Evolutionary conservation across 92 coral and sea anemone species (phyloP).

Genomic region (Palythoa caribaeorum): DNA sequence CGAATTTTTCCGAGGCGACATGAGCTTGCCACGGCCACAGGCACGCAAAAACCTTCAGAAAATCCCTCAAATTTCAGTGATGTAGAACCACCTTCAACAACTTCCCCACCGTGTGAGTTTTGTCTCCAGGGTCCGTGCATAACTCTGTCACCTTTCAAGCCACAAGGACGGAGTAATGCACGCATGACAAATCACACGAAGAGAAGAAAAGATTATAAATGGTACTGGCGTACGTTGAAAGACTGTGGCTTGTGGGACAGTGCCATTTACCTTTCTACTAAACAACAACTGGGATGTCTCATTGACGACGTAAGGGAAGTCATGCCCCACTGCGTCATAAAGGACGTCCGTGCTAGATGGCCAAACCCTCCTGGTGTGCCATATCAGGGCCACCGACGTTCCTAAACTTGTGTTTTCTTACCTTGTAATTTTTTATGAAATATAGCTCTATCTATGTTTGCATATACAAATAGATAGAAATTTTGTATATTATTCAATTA

Average conservation of each 20-base stretch:
- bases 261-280: neutral
- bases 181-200: conserved; percentile 16
- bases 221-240: conserved; percentile 14
- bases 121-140: neutral
- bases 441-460: neutral
- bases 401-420: neutral
- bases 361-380: conserved; percentile 37
- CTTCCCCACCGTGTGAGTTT: neutral
- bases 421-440: neutral
- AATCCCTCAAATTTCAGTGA: neutral
- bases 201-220: conserved; percentile 11
- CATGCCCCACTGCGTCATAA: conserved; percentile 24
- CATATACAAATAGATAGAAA: too few species aligned
- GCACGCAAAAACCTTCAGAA: neutral
- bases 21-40: neutral
- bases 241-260: neutral
- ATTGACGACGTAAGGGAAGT: conserved; percentile 26
- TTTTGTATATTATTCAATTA: neutral
- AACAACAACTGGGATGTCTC: neutral
- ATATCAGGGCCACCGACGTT: neutral
- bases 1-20: neutral
- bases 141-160: conserved; percentile 5
- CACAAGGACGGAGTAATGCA: conserved; percentile 20
- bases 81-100: neutral
- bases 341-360: conserved; percentile 37